Percentiles rank a stretch among this genome's conserved stretches.
These are phyloP conservation scores for Sweltsa coloradensis DNA, from an alignment of 1,140 invertebrate species.

Conservation along the genomic window DNA sequence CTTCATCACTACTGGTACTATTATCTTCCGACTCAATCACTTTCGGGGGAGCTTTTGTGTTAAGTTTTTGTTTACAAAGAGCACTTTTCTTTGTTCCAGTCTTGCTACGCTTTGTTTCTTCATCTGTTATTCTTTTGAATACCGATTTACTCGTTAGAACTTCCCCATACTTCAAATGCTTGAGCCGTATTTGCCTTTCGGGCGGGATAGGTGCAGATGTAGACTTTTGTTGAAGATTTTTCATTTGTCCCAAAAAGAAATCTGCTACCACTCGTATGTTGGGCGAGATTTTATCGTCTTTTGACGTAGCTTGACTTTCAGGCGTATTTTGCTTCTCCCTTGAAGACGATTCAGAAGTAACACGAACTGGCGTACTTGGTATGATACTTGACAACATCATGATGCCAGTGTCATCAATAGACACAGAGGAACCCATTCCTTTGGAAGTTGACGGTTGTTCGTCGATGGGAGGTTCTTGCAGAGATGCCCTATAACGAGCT, in stretches of 20 bases:
- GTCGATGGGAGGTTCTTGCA: background rate
- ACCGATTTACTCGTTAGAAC: constrained; percentile 2
- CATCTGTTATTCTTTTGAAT: background rate
- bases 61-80: no score
- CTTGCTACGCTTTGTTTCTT: constrained; percentile 1
- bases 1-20: no score
- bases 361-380: background rate
- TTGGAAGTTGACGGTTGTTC: background rate
- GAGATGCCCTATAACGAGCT: background rate
- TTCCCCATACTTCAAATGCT: constrained; percentile 4
- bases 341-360: background rate
- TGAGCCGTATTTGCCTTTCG: background rate
- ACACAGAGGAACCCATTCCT: background rate
- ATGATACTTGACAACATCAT: background rate
- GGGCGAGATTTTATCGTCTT: background rate
- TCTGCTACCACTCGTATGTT: background rate
- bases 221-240: background rate
- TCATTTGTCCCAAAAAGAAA: background rate
- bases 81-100: background rate
- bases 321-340: background rate
- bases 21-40: no score
- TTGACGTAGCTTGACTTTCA: background rate
- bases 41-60: no score
- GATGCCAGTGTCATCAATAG: background rate
- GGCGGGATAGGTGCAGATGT: no score